Evolutionary conservation across 2,113 vertebrate species (phyloP).

Genomic region (Scophthalmus maximus): DNA sequence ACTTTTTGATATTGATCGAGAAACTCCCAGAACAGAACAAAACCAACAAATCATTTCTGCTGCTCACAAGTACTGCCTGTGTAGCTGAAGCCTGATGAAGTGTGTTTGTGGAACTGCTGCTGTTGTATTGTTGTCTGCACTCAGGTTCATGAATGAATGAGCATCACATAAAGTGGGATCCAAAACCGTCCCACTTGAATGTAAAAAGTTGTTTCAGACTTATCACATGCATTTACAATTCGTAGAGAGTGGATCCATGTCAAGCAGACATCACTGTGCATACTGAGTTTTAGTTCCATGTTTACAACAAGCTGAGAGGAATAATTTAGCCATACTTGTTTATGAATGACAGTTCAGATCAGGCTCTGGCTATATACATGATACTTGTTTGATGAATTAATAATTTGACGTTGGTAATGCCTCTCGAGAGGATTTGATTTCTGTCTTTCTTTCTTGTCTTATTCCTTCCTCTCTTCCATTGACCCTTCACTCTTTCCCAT

Average conservation of each 20-base stretch:
- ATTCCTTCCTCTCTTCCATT: background rate
- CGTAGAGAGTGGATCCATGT: background rate
- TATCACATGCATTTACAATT: no score
- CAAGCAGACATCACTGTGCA: background rate
- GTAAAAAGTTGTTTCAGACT: no score
- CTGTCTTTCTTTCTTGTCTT: background rate
- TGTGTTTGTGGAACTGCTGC: conserved; percentile 19
- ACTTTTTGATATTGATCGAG: background rate
- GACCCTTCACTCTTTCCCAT: background rate
- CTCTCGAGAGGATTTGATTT: background rate
- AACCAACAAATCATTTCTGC: background rate
- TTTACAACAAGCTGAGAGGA: background rate
- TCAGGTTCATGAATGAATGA: no score
- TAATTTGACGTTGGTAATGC: no score
- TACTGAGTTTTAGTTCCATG: no score
- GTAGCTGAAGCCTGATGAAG: background rate
- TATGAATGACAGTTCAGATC: background rate
- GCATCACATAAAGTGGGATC: no score
- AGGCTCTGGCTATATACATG: background rate
- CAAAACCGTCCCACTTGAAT: no score
- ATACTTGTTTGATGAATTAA: background rate
- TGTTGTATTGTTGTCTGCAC: no score
- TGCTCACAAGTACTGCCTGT: background rate
- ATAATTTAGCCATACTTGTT: background rate
- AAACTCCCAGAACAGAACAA: background rate